These are phyloP conservation scores for Anodontia alba DNA, from an alignment of 2,888 invertebrate species.

Conservation along the genomic window DNA sequence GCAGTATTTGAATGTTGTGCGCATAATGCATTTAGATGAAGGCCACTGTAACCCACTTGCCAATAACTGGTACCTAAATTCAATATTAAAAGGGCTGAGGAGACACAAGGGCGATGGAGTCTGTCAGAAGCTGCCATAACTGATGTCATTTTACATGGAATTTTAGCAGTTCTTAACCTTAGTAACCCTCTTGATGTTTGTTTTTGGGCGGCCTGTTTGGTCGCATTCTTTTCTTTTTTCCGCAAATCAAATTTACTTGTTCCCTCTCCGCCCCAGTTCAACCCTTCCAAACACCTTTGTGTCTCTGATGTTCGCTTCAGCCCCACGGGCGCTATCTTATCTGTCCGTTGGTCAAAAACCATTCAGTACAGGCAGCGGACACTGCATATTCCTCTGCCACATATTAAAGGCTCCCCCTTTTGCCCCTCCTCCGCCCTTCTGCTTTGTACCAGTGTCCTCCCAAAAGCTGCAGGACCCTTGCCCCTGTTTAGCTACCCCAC, in stretches of 20 bases:
- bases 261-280: slow-evolving; percentile 19
- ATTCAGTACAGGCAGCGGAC: slow-evolving; percentile 5
- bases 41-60: too few relatives aligned
- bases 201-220: slow-evolving; percentile 36
- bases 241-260: slow-evolving; percentile 31
- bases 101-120: slow-evolving; percentile 5
- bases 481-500: slow-evolving; percentile 14
- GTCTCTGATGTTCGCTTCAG: neutral
- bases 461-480: neutral
- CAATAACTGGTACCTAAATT: neutral
- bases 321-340: neutral
- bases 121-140: slow-evolving; percentile 24
- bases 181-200: neutral
- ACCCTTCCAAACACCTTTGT: slow-evolving; percentile 17
- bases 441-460: too few relatives aligned
- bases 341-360: slow-evolving; percentile 8
- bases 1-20: neutral
- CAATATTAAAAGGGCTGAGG: slow-evolving; percentile 18
- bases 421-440: too few relatives aligned
- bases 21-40: neutral
- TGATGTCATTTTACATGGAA: slow-evolving; percentile 9
- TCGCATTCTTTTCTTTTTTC: slow-evolving; percentile 38
- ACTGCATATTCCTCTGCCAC: slow-evolving; percentile 17
- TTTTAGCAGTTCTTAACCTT: slow-evolving; percentile 17
- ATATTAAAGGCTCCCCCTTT: slow-evolving; percentile 10